Percentiles rank a stretch among this genome's conserved stretches.
Conservation (phyloP, 2,888 invertebrate species). For the Leptopilina syphax region DNA sequence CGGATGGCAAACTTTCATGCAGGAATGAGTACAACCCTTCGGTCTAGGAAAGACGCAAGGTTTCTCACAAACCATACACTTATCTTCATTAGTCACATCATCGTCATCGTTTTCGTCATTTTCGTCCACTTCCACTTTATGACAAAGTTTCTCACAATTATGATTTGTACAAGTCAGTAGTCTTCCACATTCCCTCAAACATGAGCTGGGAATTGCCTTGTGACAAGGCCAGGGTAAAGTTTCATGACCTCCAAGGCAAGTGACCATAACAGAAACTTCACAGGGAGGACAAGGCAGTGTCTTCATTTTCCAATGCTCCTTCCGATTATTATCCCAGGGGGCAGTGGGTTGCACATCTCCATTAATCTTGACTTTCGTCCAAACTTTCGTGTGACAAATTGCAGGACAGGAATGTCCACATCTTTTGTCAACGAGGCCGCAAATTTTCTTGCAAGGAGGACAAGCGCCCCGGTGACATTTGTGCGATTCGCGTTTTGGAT, state of each 20-base stretch:
- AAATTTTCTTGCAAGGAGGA: slow-evolving; percentile 88
- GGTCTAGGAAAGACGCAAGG: slow-evolving; percentile 83
- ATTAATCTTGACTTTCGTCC: slow-evolving; percentile 81
- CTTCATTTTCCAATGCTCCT: slow-evolving; percentile 75
- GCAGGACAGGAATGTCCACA: slow-evolving; percentile 86
- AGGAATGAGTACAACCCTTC: slow-evolving; percentile 86
- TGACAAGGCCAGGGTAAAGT: slow-evolving; percentile 83
- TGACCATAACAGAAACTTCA: slow-evolving; percentile 83
- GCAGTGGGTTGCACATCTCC: slow-evolving; percentile 80
- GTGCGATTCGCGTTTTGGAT: slow-evolving; percentile 84
- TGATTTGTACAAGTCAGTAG: slow-evolving; percentile 88
- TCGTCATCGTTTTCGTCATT: slow-evolving; percentile 47
- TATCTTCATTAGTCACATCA: slow-evolving; percentile 44
- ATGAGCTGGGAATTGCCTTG: slow-evolving; percentile 85
- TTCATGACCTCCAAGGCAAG: slow-evolving; percentile 87
- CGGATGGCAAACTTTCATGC: slow-evolving; percentile 85
- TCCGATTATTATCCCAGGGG: slow-evolving; percentile 80
- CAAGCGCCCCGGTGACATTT: slow-evolving; percentile 91
- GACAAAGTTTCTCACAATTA: slow-evolving; percentile 85
- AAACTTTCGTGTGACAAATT: slow-evolving; percentile 87
- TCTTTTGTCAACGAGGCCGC: slow-evolving; percentile 79
- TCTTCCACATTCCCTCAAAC: slow-evolving; percentile 87
- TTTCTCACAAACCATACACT: slow-evolving; percentile 80
- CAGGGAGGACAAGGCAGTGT: slow-evolving; percentile 85
- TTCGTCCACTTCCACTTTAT: slow-evolving; percentile 74